Base-by-base conservation (phyloP, 1,140 invertebrate genomes). In the Aphelinus atriplicis region DNA sequence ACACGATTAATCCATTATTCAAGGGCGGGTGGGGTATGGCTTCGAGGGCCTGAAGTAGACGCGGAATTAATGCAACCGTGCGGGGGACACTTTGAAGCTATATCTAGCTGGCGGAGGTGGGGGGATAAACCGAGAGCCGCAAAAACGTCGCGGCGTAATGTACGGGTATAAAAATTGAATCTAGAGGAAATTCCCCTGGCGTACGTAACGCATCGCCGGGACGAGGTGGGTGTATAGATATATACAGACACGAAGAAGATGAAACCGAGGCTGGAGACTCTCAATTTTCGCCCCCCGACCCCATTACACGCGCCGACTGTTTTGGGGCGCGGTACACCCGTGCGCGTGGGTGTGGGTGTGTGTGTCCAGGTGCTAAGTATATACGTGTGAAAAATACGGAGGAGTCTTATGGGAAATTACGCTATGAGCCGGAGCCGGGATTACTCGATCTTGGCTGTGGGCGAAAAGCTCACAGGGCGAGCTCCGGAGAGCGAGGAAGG, bases 401-500 rank as follows among this genome's bases (percentile, higher is more conserved):
- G 0, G 4, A 71, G 82, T 81, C 82, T 84, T 84, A 79, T 82
- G 82, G 81, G 82, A 84, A 84, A 84, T 84, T 84, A 84, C 79
- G 79, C 77, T 80, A 83, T 79, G 81, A 83, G 80, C 67, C 68
- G 68, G 50, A 42, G 3, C 60, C 46, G 45, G 73, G 66, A 75
- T 75, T 75, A 70, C 66, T 66, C 57, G 65, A 75, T 66, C 66
- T 9, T 9, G 26, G 42, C 10, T 42, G 26, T 50, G 26, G 71
- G 71, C 55, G 63, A 47, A 67, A 57, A 64, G 64, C 64, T 67
- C 62, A 67, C 64, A 3, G 64, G 61, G 71, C 48, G 57, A 55
- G 10, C 46, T 6, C 9, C 51, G 51, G 51, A 26, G 26, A 26
- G 26, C 26, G 51, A 57, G 53, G 53, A 51, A 45, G n/a, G 65